phyloP scores from a whole-genome alignment of 2,113 vertebrate genomes.

The Formicarius rufipectus region DNA sequence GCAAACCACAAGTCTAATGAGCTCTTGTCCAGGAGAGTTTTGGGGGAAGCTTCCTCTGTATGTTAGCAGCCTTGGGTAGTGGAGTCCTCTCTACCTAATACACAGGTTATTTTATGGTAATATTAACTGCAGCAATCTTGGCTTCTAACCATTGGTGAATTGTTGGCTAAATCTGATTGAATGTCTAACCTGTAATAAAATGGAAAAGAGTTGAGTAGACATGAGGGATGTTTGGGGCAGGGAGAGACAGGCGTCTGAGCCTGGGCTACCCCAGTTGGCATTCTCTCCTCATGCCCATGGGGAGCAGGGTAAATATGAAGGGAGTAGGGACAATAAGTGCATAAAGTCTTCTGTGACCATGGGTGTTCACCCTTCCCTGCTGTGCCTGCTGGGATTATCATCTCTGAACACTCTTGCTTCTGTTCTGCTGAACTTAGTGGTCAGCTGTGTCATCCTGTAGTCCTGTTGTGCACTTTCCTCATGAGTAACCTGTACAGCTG shows the following conservation, averaged over 20 bases:
- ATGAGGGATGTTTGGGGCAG: background rate
- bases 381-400: background rate
- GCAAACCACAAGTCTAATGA: background rate
- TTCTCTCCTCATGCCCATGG: background rate
- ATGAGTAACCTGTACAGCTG: background rate
- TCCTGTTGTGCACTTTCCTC: background rate
- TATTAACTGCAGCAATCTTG: background rate
- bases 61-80: background rate
- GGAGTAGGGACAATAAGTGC: background rate
- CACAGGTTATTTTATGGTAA: background rate
- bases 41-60: background rate
- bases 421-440: background rate
- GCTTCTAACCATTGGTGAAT: background rate
- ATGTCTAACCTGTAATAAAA: background rate
- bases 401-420: background rate
- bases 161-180: background rate
- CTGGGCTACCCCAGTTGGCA: background rate
- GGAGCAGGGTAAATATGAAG: background rate
- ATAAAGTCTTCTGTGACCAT: background rate
- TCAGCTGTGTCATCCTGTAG: background rate
- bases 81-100: background rate
- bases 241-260: background rate
- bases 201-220: background rate
- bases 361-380: background rate
- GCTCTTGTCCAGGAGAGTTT: background rate